Conservation (phyloP, 2,113 vertebrate species). For the Benitochromis conjunctus region DNA sequence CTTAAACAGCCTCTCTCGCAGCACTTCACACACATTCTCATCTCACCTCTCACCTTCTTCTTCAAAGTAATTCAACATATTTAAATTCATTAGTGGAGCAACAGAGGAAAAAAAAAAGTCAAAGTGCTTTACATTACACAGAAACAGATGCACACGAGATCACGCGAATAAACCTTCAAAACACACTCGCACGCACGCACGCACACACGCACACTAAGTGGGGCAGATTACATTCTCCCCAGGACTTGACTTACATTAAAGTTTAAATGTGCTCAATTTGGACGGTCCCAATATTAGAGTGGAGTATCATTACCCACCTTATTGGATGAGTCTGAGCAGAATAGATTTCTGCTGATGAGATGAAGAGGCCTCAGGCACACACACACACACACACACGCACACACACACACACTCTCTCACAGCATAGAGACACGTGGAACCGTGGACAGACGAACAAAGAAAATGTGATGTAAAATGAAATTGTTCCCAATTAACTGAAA, state of each 20-base stretch:
- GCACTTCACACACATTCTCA: background rate
- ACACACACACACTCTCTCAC: background rate
- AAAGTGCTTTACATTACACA: slow-evolving; percentile 5
- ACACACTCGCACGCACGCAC: background rate
- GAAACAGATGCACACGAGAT: background rate
- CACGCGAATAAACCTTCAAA: background rate
- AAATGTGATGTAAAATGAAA: background rate
- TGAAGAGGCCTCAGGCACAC: slow-evolving; percentile 56
- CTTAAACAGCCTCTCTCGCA: background rate
- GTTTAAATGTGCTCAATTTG: slow-evolving; percentile 71
- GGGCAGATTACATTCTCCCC: slow-evolving; percentile 59
- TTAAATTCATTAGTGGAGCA: slow-evolving; percentile 52
- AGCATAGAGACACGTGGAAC: background rate
- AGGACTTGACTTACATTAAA: slow-evolving; percentile 72
- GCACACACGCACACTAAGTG: slow-evolving; percentile 27
- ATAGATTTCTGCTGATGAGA: slow-evolving; percentile 69
- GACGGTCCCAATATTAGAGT: slow-evolving; percentile 61
- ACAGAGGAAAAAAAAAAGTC: background rate
- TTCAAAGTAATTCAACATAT: slow-evolving; percentile 14
- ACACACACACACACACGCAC: background rate
- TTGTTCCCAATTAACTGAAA: background rate
- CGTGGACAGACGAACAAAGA: background rate
- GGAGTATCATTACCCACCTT: slow-evolving; percentile 66
- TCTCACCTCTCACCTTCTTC: slow-evolving; percentile 29
- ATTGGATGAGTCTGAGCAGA: slow-evolving; percentile 68